Base-by-base conservation (phyloP, 1,140 invertebrate species). In the Saccostrea glomerata region DNA sequence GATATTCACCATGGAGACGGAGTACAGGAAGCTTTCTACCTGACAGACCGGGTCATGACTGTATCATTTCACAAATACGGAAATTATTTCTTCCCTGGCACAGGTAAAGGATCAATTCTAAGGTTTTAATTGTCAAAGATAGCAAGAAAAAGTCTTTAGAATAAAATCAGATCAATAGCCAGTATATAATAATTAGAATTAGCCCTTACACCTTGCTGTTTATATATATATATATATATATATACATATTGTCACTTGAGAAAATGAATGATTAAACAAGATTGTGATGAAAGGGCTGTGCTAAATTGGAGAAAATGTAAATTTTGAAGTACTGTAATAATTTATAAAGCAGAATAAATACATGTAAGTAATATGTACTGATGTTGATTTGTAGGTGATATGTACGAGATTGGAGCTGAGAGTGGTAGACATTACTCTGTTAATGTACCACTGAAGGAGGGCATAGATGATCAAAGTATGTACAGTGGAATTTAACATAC, bases 371-470 rank as follows among this genome's bases (percentile, higher is more conserved):
- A 63, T 36, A 36, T 63, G 58, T 6, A 17, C n/a, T 63, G 5
- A 30, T 47, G 30, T 77, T 83, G 77, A 86, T 86, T 93, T 90
- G 30, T 92, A 96, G 96, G 99, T 0, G 98, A 99, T 94, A 99
- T 99, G 98, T 99, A 98, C 93, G 99, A 99, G 94, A 98, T 99
- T 94, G 99, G 99, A 17, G 98, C 98, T 56, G 99, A 98, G 12
- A 98, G 98, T 96, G 99, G 99, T 47, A 99, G 99, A 95, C 99
- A 99, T 94, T 99, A 99, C 95, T 98, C 99, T 13, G 98, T 99
- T 0, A 99, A 99, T 95, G 99, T 99, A 93, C 99, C 99, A 0
- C 96, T 99, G 2, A 96, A 98, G 63, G 99, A 99, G 96, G 99
- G 99, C 36, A 99, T 99, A 96, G 98, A 99, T 94, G 99, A 99